A percentile compares a stretch with the other conserved stretches of the same genome.
These are phyloP conservation scores for Labeo rohita DNA, from an alignment of 2,113 vertebrate genomes.

Conservation along the genomic window DNA sequence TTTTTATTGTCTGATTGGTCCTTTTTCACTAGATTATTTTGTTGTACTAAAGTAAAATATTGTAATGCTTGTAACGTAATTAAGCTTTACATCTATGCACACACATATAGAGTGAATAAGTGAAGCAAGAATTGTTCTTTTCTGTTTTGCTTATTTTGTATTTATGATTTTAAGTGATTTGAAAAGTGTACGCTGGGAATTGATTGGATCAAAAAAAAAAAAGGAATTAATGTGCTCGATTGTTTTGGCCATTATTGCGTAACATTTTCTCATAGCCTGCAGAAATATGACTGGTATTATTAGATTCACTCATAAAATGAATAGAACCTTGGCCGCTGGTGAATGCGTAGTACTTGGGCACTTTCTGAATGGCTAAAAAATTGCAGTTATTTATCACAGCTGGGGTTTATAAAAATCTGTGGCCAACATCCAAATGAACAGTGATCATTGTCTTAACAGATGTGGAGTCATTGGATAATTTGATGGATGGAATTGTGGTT, in stretches of 20 bases:
- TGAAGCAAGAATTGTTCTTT: neutral
- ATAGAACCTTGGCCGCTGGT: neutral
- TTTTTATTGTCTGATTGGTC: too few species aligned
- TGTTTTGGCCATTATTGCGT: neutral
- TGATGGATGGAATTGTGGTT: slow-evolving; percentile 18
- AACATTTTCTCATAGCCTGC: neutral
- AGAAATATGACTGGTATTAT: neutral
- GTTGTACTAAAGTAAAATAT: too few species aligned
- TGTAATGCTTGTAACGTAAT: too few species aligned
- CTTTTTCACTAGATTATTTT: too few species aligned
- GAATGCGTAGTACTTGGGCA: neutral
- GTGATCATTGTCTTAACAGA: neutral
- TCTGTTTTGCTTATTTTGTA: neutral
- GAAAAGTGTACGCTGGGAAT: neutral
- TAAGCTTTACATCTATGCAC: too few species aligned
- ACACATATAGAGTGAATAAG: too few species aligned
- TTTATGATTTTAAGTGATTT: neutral
- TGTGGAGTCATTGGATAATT: slow-evolving; percentile 8
- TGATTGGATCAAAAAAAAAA: neutral
- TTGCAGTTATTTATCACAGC: neutral
- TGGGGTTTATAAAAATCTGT: neutral
- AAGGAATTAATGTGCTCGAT: neutral
- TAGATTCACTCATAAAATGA: neutral
- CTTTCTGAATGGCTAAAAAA: neutral
- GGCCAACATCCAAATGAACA: neutral